Evolutionary conservation across 2,797 vertebrate genomes (phyloP).

Genomic region (Huso huso): DNA sequence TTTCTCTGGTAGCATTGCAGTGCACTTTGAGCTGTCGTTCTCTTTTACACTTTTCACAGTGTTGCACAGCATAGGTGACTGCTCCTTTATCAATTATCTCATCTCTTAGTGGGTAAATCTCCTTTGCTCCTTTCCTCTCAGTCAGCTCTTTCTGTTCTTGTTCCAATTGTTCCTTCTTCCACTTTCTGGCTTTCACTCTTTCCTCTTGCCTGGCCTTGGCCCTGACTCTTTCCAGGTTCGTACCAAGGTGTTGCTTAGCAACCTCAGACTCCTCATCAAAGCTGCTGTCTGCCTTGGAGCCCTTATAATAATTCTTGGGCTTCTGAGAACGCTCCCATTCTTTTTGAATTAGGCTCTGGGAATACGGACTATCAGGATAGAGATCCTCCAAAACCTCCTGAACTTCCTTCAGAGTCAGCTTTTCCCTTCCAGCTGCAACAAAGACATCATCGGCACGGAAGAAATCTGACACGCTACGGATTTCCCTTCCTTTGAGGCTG

Average conservation of each 20-base stretch:
- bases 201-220: constrained; percentile 49
- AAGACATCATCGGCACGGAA: constrained; percentile 83
- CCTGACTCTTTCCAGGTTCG: constrained; percentile 51
- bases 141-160: constrained; percentile 34
- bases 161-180: constrained; percentile 50
- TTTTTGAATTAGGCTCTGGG: constrained; percentile 48
- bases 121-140: constrained; percentile 38
- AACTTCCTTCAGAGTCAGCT: constrained; percentile 68
- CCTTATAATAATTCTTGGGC: constrained; percentile 50
- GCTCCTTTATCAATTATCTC: constrained; percentile 26
- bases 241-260: constrained; percentile 35
- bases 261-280: constrained; percentile 48
- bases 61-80: background rate
- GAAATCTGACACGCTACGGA: constrained; percentile 81
- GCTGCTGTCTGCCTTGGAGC: constrained; percentile 65
- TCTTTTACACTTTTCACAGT: constrained; percentile 53
- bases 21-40: constrained; percentile 32
- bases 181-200: constrained; percentile 42
- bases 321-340: constrained; percentile 66
- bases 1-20: constrained; percentile 31
- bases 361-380: constrained; percentile 66
- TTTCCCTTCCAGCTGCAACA: constrained; percentile 76
- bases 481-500: constrained; percentile 78
- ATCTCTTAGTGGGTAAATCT: constrained; percentile 34
- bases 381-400: constrained; percentile 80